Evolutionary conservation across 2,797 vertebrate genomes (phyloP).

Genomic region (Trematomus bernacchii): DNA sequence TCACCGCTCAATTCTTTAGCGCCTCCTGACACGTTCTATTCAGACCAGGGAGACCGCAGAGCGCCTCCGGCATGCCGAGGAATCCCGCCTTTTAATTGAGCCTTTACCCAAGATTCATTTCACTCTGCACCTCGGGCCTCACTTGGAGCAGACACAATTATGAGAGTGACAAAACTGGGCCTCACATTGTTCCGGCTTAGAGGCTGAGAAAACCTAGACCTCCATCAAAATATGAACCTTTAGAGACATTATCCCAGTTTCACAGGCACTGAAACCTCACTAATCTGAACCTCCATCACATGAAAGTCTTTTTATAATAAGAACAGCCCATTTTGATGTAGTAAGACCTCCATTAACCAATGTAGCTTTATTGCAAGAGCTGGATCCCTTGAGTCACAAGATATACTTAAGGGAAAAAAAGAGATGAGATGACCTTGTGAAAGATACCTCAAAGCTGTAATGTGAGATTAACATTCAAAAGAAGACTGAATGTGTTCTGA

Average conservation of each 20-base stretch:
- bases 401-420: constrained; percentile 48
- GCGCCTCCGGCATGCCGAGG: constrained; percentile 69
- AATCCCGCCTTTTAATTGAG: constrained; percentile 79
- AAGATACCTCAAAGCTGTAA: background rate
- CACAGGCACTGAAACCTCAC: constrained; percentile 41
- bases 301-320: constrained; percentile 55
- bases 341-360: constrained; percentile 58
- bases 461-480: constrained; percentile 5
- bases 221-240: constrained; percentile 62
- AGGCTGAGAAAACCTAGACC: constrained; percentile 59
- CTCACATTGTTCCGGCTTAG: constrained; percentile 47
- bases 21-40: constrained; percentile 77
- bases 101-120: constrained; percentile 81
- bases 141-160: constrained; percentile 66
- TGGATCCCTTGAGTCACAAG: constrained; percentile 31
- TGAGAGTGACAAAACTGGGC: constrained; percentile 65
- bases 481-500: background rate
- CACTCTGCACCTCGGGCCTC: constrained; percentile 66
- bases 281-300: constrained; percentile 52
- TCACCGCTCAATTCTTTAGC: constrained; percentile 74
- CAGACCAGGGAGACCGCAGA: constrained; percentile 60
- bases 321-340: constrained; percentile 36
- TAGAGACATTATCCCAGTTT: constrained; percentile 61
- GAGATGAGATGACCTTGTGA: constrained; percentile 44
- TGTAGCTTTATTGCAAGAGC: constrained; percentile 14